phyloP scores from a whole-genome alignment of 2,888 invertebrate species.

The Brenthis daphne region DNA sequence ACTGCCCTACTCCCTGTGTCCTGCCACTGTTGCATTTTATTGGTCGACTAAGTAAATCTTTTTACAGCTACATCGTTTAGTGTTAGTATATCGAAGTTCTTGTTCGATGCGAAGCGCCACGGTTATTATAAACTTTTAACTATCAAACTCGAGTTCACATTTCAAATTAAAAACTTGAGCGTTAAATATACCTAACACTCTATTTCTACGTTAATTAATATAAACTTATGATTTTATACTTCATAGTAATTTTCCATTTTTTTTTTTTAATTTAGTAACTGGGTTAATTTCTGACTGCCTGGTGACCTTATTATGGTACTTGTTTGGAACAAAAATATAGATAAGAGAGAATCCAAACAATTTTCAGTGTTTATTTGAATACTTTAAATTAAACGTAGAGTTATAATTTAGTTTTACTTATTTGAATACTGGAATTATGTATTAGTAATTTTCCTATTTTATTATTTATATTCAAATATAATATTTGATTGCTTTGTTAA shows the following conservation, averaged over 20 bases:
- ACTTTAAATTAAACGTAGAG: no score
- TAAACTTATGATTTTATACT: background rate
- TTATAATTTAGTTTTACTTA: no score
- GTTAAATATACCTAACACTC: background rate
- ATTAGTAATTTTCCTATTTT: no score
- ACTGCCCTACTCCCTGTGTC: slow-evolving; percentile 66
- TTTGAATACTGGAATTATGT: no score
- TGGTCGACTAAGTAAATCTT: background rate
- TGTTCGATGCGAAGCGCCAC: background rate
- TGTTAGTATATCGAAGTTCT: background rate
- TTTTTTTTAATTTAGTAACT: no score
- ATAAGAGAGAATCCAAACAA: no score
- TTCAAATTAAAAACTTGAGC: background rate
- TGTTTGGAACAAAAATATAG: no score
- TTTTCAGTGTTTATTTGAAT: no score
- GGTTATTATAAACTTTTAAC: slow-evolving; percentile 10
- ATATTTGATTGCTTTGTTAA: no score
- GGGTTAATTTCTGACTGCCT: no score
- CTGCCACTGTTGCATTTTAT: slow-evolving; percentile 59
- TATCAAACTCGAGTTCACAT: background rate
- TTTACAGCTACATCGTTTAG: background rate
- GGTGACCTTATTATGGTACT: no score
- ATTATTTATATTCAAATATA: no score
- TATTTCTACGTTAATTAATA: background rate
- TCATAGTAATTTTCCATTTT: background rate